Percentiles rank a stretch among this genome's conserved stretches.
phyloP scores from a whole-genome alignment of 2,888 invertebrate species.

The Cyclophora punctaria region DNA sequence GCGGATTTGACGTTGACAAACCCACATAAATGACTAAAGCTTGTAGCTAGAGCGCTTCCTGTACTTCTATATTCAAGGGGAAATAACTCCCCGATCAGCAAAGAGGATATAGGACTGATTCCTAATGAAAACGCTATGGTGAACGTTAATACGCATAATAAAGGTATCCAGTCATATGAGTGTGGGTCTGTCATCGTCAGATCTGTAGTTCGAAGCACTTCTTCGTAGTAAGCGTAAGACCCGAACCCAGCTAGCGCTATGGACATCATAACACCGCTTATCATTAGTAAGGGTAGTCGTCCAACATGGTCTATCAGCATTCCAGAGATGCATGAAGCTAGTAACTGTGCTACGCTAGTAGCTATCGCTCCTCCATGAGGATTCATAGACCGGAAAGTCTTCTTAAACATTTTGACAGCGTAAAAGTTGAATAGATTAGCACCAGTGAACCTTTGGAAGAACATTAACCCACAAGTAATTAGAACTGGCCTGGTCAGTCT shows the following conservation, averaged over 20 bases:
- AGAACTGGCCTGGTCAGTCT: constrained; percentile 80
- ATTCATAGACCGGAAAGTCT: constrained; percentile 85
- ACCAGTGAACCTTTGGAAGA: constrained; percentile 89
- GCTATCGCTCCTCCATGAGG: constrained; percentile 89
- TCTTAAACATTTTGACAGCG: constrained; percentile 89
- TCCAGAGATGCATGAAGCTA: constrained; percentile 87
- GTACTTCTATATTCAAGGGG: constrained; percentile 82
- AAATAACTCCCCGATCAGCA: constrained; percentile 82
- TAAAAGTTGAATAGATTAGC: constrained; percentile 89
- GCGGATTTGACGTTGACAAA: constrained; percentile 90
- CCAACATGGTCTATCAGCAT: constrained; percentile 91
- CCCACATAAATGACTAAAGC: constrained; percentile 90
- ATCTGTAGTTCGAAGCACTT: constrained; percentile 63
- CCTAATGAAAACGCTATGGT: constrained; percentile 89
- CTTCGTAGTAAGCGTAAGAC: constrained; percentile 87
- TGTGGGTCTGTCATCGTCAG: constrained; percentile 54
- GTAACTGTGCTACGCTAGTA: constrained; percentile 86
- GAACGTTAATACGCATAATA: constrained; percentile 86
- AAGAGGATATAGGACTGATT: constrained; percentile 83
- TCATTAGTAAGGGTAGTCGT: constrained; percentile 85
- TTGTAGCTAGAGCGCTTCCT: constrained; percentile 82
- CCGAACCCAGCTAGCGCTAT: constrained; percentile 88
- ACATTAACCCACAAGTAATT: constrained; percentile 90
- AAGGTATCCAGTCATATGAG: constrained; percentile 87
- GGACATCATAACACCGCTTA: constrained; percentile 89